Evolutionary conservation across 2,797 vertebrate species (phyloP).

Genomic region (Hyperoplus lanceolatus): DNA sequence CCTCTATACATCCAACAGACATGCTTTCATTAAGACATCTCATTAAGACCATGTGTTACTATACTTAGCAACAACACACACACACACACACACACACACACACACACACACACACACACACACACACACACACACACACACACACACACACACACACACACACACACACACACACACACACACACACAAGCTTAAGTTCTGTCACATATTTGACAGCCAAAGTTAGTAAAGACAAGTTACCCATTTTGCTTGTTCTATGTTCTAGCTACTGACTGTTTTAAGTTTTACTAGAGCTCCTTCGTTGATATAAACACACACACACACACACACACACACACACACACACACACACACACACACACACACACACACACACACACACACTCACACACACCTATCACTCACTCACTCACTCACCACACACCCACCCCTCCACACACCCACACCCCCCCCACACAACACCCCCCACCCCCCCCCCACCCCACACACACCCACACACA

Average conservation of each 20-base stretch:
- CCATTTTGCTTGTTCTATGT: not conserved
- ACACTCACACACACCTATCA: too few relatives aligned
- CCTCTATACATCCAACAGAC: constrained; percentile 67
- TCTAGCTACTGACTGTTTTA: not conserved
- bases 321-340: too few relatives aligned
- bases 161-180: constrained; percentile 34
- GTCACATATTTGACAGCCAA: constrained; percentile 35
- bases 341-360: not conserved
- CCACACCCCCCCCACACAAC: too few relatives aligned
- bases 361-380: too few relatives aligned
- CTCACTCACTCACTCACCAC: too few relatives aligned
- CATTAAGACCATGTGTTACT: constrained; percentile 64
- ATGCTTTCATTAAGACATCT: constrained; percentile 59
- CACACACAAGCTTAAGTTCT: constrained; percentile 9
- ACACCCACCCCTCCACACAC: too few relatives aligned
- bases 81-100: constrained; percentile 28
- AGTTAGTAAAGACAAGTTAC: constrained; percentile 39
- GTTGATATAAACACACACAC: not conserved
- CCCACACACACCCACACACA: too few relatives aligned
- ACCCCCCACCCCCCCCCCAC: too few relatives aligned
- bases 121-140: constrained; percentile 32
- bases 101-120: constrained; percentile 26
- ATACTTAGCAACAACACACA: constrained; percentile 56
- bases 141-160: constrained; percentile 31
- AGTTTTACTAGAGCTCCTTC: not conserved